These are phyloP conservation scores for Drosophila incognita DNA, from an alignment of 2,888 invertebrate species.

Conservation along the genomic window DNA sequence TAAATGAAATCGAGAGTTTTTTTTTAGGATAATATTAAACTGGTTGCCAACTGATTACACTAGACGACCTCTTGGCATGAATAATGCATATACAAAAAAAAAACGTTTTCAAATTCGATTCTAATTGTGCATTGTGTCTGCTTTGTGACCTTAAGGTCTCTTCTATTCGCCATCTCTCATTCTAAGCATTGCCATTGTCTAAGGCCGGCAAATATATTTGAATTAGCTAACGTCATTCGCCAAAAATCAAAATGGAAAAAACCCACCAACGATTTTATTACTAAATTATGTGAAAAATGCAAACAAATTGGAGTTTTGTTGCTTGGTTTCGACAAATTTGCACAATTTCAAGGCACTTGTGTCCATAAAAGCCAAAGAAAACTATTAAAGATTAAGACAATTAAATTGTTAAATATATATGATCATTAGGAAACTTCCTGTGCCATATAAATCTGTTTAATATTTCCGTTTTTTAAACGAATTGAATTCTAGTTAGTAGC, in stretches of 20 bases:
- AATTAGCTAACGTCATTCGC: conserved; percentile 45
- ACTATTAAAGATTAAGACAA: conserved; percentile 31
- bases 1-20: conserved; percentile 77
- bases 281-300: conserved; percentile 64
- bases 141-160: conserved; percentile 51
- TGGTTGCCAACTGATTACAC: conserved; percentile 25
- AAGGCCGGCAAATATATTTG: conserved; percentile 21
- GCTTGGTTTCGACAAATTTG: conserved; percentile 50
- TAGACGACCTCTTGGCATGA: conserved; percentile 29
- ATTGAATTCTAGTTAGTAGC: background rate
- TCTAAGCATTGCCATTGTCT: conserved; percentile 47
- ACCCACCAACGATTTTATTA: conserved; percentile 37
- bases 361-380: conserved; percentile 26
- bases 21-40: conserved; percentile 14
- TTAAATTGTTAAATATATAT: conserved; percentile 22
- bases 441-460: background rate
- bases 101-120: conserved; percentile 37
- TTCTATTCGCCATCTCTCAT: conserved; percentile 20
- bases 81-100: conserved; percentile 43
- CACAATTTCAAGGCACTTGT: conserved; percentile 65
- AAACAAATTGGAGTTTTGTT: conserved; percentile 23
- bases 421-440: conserved; percentile 38
- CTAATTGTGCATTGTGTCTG: conserved; percentile 61
- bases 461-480: conserved; percentile 23
- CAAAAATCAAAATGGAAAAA: conserved; percentile 35